Base-by-base conservation (phyloP, 2,113 vertebrate genomes). In the Takifugu flavidus region DNA sequence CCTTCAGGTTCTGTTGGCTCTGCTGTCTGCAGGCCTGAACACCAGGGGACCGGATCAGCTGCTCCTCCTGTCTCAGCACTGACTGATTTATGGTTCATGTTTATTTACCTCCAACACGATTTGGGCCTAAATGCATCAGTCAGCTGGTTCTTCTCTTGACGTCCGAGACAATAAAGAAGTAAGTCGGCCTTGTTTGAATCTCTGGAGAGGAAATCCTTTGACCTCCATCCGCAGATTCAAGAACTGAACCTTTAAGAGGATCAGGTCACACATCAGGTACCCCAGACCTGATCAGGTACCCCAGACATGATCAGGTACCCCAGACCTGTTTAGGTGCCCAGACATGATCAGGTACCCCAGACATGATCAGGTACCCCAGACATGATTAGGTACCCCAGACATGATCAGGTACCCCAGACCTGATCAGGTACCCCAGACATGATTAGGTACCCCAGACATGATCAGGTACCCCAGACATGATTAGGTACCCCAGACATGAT, bases 201-300 rank as follows among this genome's bases (percentile, higher is more conserved):
- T 42, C 26, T 29, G 15, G 14, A 27, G 25, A 12, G 59, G 43
- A 61, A 61, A 55, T 49, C 29, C 13, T 54, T 34, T 34, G 52
- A 55, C 43, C 52, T 39, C 31, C 43, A 54, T n/a, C n/a, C n/a
- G n/a, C n/a, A n/a, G n/a, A n/a, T 13, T 55, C 20, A 28, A 47
- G 27, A 15, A 7, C 14, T 53, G 59, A 39, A 20, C 27, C 31
- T 45, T 20, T 31, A 47, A 54, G 44, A 54, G 20, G 44, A 49
- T 49, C 27, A 14, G 2, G 12, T 14, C 25, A 49, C 25, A 39
- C 31, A 51, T 47, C 5, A 25, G 34, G 29, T 6, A 5, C n/a
- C 28, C 28, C 27, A 13, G 45, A 42, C 14, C 45, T 42, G 44
- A 49, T 27, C 43, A 49, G 7, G 62, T 4, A 4, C 3, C 28